A percentile compares a stretch with the other conserved stretches of the same genome.
Conservation (phyloP, 2,797 vertebrate genomes). For the Anableps anableps region DNA sequence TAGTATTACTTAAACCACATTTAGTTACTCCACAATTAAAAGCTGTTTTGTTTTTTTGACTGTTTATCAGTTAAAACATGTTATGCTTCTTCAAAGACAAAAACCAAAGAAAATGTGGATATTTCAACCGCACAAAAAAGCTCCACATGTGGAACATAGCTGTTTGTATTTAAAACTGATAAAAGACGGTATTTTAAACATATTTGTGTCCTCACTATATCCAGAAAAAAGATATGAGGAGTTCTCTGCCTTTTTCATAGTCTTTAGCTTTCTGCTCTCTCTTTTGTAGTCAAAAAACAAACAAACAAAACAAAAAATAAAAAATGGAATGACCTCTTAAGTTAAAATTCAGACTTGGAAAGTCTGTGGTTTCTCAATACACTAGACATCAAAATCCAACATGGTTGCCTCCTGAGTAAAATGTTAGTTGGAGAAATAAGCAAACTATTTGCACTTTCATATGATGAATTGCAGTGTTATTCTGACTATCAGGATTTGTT, state of each 20-base stretch:
- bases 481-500: background rate
- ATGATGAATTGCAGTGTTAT: background rate
- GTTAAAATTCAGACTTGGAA: too few relatives aligned
- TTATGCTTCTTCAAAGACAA: background rate
- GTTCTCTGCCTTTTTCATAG: too few relatives aligned
- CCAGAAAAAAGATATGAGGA: too few relatives aligned
- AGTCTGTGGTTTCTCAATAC: too few relatives aligned
- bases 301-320: background rate
- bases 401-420: background rate
- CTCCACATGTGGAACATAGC: background rate
- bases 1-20: background rate
- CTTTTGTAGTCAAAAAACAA: too few relatives aligned
- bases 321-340: background rate
- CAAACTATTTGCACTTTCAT: background rate
- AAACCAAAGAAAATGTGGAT: background rate
- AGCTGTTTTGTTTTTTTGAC: background rate
- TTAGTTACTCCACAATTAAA: background rate
- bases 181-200: background rate
- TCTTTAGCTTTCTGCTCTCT: too few relatives aligned
- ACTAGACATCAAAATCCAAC: background rate
- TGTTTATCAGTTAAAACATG: background rate
- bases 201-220: too few relatives aligned
- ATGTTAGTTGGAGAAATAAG: too few relatives aligned
- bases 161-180: background rate
- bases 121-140: background rate